Evolutionary conservation across 2,797 vertebrate genomes (phyloP), one percentile per base, ranked within the genome.

Genomic region (Chaunax sp.): DNA sequence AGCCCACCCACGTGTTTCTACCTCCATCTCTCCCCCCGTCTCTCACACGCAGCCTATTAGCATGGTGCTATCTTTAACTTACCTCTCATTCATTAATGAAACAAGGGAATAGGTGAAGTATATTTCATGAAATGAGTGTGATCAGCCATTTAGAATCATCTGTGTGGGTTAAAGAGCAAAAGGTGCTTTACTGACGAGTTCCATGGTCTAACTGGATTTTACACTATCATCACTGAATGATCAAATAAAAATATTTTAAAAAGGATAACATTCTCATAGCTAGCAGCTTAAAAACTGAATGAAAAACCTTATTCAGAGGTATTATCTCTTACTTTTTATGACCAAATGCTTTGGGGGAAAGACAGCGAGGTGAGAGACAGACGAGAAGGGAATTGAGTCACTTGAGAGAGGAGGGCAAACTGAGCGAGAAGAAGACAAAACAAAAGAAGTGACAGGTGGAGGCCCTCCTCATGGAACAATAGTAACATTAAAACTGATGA

Each of bases 51-150:
- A 75, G 72, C 55, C 64, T 81, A 85, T 88, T 89, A 90, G 80
- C 83, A 85, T 80, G 63, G 66, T 41, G 55, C 85, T 85, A 88
- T 90, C 87, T 90, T 87, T 87, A 89, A 89, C 82, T 75, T 71
- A 63, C 77, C 68, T 75, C 78, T 85, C 69, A 82, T 81, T 89
- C 82, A 87, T 88, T 91, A 89, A 89, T 90, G 85, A 87, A 81
- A 74, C 69, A 43, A 69, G 85, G 81, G 85, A 86, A 84, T 87
- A 86, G 77, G 81, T 85, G 84, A 84, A 78, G 70, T 35, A 63
- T 84, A 70, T 79, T 84, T 82, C 86, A 89, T 87, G 84, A 77
- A 87, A 90, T 81, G 67, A 85, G 72, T 83, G 77, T 80, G 83
- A 81, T 70, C 77, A 77, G 71, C 52, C 51, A 55, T 59, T 58